Base-by-base conservation (phyloP, 2,797 vertebrate species). In the Heterohyrax brucei region DNA sequence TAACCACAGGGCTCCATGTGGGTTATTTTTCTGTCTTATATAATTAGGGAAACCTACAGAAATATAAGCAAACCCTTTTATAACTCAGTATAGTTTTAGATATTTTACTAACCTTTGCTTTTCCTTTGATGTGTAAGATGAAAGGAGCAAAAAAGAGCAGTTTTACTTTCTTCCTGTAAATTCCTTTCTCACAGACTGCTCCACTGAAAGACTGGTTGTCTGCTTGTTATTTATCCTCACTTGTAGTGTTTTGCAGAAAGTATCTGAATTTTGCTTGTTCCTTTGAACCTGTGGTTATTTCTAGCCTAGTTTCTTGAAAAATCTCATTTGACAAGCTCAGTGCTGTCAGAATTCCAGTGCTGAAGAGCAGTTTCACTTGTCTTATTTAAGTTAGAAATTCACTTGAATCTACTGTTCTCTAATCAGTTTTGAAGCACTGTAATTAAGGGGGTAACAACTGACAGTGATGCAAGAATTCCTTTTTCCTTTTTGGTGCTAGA, bases 331-430 rank as follows among this genome's bases (percentile, higher is more conserved):
- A 56, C 28, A 92, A 7, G 33, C 46, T 96, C 30, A 53, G 22
- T 96, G 79, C 87, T 96, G 82, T 93, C 84, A 94, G 30, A 90
- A 94, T 96, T 77, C 77, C 94, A 16, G 22, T 93, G 26, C 91
- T 96, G 75, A 21, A 90, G 91, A 92, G 53, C 72, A 95, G 8
- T 59, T 96, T 97, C 22, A 50, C 92, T 96, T 96, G 61, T 89
- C 85, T 94, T 93, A 96, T 95, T 80, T 93, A 94, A 96, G 33
- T 76, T 97, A 39, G 46, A 95, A 92, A 96, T 97, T 68, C 85
- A 21, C 3, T 96, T 96, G 85, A 89, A 33, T 94, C 79, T 88
- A 56, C 26, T 96, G 18, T 85, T 88, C 61, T 50, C 39, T 94
- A 56, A 89, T 73, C 87, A 93, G 2, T 88, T 95, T 0, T 0